phyloP scores from a whole-genome alignment of 2,888 invertebrate genomes.

The Brachypterus glaber region DNA sequence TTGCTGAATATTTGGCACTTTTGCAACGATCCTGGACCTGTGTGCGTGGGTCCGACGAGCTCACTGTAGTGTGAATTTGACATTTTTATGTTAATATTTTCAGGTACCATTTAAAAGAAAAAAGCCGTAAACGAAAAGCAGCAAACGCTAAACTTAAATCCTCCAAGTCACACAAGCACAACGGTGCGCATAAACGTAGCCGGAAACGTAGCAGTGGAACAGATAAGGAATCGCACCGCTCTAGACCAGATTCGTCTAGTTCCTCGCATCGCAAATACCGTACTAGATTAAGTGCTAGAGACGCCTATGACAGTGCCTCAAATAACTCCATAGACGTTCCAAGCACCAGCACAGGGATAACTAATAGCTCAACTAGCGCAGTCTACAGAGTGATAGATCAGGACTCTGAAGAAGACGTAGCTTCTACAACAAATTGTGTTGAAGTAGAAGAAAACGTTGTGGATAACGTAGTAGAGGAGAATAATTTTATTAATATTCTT shows the following conservation, averaged over 20 bases:
- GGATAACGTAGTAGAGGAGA: conserved; percentile 19
- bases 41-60: no score
- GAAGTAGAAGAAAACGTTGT: conserved; percentile 13
- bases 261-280: conserved; percentile 31
- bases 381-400: conserved; percentile 40
- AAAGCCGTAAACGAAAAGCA: conserved; percentile 23
- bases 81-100: conserved; percentile 6
- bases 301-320: conserved; percentile 30
- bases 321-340: conserved; percentile 49
- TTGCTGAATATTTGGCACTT: no score
- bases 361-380: conserved; percentile 29
- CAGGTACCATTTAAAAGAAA: conserved; percentile 25
- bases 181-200: conserved; percentile 18
- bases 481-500: conserved; percentile 47
- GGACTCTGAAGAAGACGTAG: conserved; percentile 53
- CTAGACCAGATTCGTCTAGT: no score
- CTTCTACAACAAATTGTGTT: conserved; percentile 17
- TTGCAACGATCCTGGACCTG: no score
- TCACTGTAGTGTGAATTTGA: background rate
- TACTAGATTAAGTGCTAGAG: conserved; percentile 30
- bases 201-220: no score
- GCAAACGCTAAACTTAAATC: conserved; percentile 25
- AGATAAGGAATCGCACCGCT: no score
- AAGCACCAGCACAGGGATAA: conserved; percentile 56
- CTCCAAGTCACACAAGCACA: conserved; percentile 24